phyloP scores from a whole-genome alignment of 2,888 invertebrate species.

The Drosophila emarginata region DNA sequence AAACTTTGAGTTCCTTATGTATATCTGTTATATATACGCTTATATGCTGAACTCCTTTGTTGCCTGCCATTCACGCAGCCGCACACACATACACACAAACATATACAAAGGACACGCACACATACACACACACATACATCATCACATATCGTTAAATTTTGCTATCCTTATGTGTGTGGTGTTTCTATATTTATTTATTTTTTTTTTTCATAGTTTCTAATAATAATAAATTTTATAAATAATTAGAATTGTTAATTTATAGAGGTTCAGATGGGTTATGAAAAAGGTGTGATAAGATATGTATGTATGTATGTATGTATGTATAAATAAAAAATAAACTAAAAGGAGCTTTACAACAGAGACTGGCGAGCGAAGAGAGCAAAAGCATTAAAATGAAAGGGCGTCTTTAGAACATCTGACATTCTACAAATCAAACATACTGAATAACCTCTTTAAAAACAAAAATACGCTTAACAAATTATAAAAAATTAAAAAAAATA shows the following conservation, averaged over 20 bases:
- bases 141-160: slow-evolving; percentile 55
- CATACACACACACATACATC: slow-evolving; percentile 19
- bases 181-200: neutral
- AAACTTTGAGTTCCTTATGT: slow-evolving; percentile 6
- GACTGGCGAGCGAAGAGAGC: neutral
- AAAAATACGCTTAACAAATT: slow-evolving; percentile 1
- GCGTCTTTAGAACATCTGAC: neutral
- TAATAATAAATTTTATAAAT: neutral
- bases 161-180: neutral
- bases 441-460: slow-evolving; percentile 2
- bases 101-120: no score
- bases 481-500: no score
- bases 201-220: neutral
- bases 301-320: neutral
- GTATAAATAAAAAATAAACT: neutral
- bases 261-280: slow-evolving; percentile 2
- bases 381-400: neutral
- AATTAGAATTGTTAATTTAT: slow-evolving; percentile 1
- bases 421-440: slow-evolving; percentile 2
- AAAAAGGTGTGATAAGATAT: slow-evolving; percentile 5
- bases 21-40: neutral
- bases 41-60: neutral
- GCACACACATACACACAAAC: slow-evolving; percentile 13
- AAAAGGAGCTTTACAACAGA: slow-evolving; percentile 5
- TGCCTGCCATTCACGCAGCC: slow-evolving; percentile 6